Evolutionary conservation across 2,113 vertebrate genomes (phyloP).

Genomic region (Ailuropoda melanoleuca): DNA sequence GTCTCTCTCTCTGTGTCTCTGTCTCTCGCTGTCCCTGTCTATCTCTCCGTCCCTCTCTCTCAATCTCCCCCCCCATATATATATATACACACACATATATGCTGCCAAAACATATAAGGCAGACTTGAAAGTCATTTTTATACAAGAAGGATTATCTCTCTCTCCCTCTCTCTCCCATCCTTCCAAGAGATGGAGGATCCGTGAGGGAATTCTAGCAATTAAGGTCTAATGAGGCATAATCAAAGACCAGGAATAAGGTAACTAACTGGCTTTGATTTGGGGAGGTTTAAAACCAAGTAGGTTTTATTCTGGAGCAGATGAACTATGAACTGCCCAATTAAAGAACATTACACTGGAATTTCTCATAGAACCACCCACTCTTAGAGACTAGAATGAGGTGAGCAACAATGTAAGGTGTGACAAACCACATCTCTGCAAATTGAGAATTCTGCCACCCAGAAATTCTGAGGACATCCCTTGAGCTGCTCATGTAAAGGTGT

Average conservation of each 20-base stretch:
- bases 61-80: background rate
- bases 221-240: background rate
- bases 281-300: background rate
- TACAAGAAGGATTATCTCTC: background rate
- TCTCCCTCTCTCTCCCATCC: background rate
- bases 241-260: constrained; percentile 1
- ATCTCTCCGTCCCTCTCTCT: background rate
- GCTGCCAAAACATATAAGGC: background rate
- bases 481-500: background rate
- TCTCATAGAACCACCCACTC: background rate
- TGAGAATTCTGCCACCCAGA: background rate
- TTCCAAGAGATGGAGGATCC: background rate
- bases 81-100: background rate
- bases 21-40: background rate
- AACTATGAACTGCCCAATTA: background rate
- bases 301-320: background rate
- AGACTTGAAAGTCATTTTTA: background rate
- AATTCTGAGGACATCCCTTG: background rate
- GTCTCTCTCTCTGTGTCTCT: background rate
- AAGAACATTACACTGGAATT: background rate
- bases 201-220: background rate
- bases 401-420: background rate
- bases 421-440: background rate
- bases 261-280: background rate
- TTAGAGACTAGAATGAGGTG: background rate